Conservation (phyloP, 2,113 vertebrate species). For the Gymnobelideus leadbeateri region DNA sequence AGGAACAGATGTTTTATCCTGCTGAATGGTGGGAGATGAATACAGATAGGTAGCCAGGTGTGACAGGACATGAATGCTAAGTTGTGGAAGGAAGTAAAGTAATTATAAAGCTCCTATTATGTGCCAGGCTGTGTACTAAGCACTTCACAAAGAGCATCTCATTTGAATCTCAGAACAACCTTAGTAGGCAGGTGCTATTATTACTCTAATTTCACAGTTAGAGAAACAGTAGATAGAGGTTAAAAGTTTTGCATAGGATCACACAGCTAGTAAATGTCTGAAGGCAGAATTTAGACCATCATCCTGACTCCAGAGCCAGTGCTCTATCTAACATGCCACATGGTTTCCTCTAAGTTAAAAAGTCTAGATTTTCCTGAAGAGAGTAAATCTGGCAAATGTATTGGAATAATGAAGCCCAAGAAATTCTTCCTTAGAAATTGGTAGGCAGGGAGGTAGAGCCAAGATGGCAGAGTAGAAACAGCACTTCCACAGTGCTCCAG, state of each 20-base stretch:
- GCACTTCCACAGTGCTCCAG: no score
- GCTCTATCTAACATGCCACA: background rate
- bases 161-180: background rate
- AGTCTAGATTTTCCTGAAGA: no score
- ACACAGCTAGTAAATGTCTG: background rate
- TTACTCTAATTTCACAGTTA: background rate
- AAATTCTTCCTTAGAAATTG: no score
- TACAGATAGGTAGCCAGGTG: background rate
- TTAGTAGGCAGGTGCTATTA: background rate
- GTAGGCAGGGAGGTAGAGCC: no score
- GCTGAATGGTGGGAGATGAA: background rate
- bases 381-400: no score
- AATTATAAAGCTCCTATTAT: background rate
- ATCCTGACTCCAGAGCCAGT: background rate
- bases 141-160: background rate
- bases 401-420: no score
- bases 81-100: background rate
- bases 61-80: background rate
- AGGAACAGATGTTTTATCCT: background rate
- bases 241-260: background rate
- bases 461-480: no score
- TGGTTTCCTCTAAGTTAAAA: background rate
- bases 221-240: background rate
- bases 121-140: background rate
- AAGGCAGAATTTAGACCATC: no score